Evolutionary conservation across 2,888 invertebrate genomes (phyloP).

Genomic region (Iphiclides podalirius): DNA sequence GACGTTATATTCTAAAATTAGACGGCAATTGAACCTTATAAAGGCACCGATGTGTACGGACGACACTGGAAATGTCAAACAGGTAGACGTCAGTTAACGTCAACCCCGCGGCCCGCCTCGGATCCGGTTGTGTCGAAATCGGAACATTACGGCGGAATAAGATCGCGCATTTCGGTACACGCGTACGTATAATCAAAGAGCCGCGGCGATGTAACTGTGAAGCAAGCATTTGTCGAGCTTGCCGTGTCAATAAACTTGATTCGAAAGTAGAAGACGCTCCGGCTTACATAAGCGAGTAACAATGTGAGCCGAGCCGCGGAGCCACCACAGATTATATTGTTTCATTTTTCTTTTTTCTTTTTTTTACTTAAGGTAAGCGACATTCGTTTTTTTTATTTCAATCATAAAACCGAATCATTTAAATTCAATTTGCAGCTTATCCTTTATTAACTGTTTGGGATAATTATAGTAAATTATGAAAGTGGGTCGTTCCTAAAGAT

Average conservation of each 20-base stretch:
- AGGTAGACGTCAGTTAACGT: constrained; percentile 30
- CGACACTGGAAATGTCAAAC: constrained; percentile 22
- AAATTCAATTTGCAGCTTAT: too few species aligned
- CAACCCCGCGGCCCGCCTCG: constrained; percentile 34
- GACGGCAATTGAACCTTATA: constrained; percentile 1
- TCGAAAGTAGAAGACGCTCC: constrained; percentile 80
- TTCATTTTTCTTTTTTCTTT: constrained; percentile 11
- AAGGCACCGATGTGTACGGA: constrained; percentile 2
- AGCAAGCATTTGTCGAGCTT: constrained; percentile 72
- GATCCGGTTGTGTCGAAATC: constrained; percentile 41
- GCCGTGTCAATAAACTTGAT: constrained; percentile 80
- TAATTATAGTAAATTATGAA: too few species aligned
- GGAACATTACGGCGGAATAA: constrained; percentile 44
- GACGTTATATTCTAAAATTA: constrained; percentile 6
- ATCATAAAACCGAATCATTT: not conserved
- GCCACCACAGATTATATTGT: constrained; percentile 37
- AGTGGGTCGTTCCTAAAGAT: too few species aligned
- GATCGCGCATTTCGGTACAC: constrained; percentile 45
- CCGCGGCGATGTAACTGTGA: constrained; percentile 74
- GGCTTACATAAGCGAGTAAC: constrained; percentile 77
- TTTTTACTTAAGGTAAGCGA: not conserved
- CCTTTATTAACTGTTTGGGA: too few species aligned
- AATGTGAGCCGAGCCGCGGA: constrained; percentile 56
- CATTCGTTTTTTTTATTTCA: not conserved
- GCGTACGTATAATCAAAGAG: constrained; percentile 49